Base-by-base conservation (phyloP, 2,888 invertebrate genomes). In the Cataglyphis altisquamis region DNA sequence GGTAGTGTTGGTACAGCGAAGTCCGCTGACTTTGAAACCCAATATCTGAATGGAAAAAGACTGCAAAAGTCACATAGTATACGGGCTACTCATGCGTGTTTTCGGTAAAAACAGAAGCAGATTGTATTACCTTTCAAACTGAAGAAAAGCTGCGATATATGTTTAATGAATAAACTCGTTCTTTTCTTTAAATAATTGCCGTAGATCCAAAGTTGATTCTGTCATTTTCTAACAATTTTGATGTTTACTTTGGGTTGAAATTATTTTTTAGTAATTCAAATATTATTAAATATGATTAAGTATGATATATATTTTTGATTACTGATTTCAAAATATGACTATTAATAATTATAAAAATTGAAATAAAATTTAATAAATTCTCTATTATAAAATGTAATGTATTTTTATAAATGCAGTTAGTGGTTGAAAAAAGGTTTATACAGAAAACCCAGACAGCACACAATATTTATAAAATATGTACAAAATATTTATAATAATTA, bases 31-130 rank as follows among this genome's bases (percentile, higher is more conserved):
- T 90, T 88, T 87, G 90, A 90, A 88, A 90, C 87, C 84, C 45
- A 90, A 90, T 90, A 90, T 83, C 87, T 90, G 86, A 90, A 90
- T 90, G 90, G 86, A 78, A 88, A 89, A 87, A 80, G 88, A 73
- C 81, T 81, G 85, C 68, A 68, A 63, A 60, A 82, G 67, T 25
- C 63, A 60, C 80, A 41, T 29, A 48, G n/a, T 52, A 52, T 52
- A 52, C 8, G n/a, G 67, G 18, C 64, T 55, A 48, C 8, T 63
- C 39, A 48, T 48, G 57, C 77, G 41, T 36, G 39, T 21, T 55
- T 29, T 39, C n/a, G 41, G 3, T 15, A 18, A 10, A 73, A 82
- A 82, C 45, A 25, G 25, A 60, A 25, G 52, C 45, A 3, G 52
- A 68, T 52, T 18, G 10, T n/a, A 0, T 70, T 60, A 60, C 0